Base-by-base conservation (phyloP, 2,888 invertebrate species). In the Alloplasta piceator region DNA sequence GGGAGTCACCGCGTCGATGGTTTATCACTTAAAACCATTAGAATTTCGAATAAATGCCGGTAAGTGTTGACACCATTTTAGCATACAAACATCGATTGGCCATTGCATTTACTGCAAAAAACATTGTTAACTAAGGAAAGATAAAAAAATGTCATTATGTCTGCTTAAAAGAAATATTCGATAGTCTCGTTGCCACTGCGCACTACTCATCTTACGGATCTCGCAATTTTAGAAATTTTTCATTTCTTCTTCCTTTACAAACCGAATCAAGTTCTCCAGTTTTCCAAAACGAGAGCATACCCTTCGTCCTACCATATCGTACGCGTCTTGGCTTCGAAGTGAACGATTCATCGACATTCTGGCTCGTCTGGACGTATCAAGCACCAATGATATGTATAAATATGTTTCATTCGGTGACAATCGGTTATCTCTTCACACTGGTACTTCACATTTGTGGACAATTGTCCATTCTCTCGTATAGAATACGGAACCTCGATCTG, bases 371-470 rank as follows among this genome's bases (percentile, higher is more conserved):
- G 66, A 26, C 71, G 5, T 80, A 67, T 38, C 82, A 82, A 71
- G 26, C 46, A 9, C 82, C 82, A 3, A 67, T 82, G 67, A 55
- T 74, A 39, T 78, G 38, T 46, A 56, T 77, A n/a, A 55, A 71
- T 9, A 74, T 60, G 16, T 82, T 66, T 56, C 77, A 78, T 48
- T 67, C 74, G 10, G 70, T 67, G 43, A 50, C 71, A 0, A 78
- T 80, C 38, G 76, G 74, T 26, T 76, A 74, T 38, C 46, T 82
- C 2, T 74, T 80, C 39, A 58, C 76, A 0, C 16, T 80, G 26
- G 36, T 82, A n/a, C 71, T 76, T 46, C 66, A 82, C 63, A 78
- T 82, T 1, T 79, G 82, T 16, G 76, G 76, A 39, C 73, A 78
- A 70, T 55, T 84, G 50, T 73, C 70, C 9, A 50, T 84, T 16